Conservation (phyloP, 2,113 vertebrate species). For the Siniperca knerii region DNA sequence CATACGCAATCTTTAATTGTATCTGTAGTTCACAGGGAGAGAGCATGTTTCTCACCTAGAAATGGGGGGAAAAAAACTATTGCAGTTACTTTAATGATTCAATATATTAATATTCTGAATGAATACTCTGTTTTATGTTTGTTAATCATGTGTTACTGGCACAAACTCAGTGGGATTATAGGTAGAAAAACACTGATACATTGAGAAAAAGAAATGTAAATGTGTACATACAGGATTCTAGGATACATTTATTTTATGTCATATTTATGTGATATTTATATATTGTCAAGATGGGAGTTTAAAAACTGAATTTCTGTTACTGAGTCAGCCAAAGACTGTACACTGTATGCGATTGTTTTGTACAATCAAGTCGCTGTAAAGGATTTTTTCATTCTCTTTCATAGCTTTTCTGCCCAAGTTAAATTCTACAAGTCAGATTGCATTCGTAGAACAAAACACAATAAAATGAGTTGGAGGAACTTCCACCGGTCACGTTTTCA, state of each 20-base stretch:
- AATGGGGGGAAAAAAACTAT: background rate
- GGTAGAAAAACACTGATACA: background rate
- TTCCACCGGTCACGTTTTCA: background rate
- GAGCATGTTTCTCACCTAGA: conserved; percentile 28
- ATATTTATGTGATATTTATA: conserved; percentile 63
- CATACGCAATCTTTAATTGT: conserved; percentile 3
- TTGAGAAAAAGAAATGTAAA: conserved; percentile 28
- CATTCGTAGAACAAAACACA: background rate
- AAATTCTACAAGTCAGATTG: background rate
- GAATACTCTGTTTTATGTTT: background rate
- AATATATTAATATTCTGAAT: background rate
- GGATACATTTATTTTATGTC: conserved; percentile 33
- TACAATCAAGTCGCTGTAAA: background rate
- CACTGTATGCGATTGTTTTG: background rate
- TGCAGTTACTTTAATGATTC: background rate
- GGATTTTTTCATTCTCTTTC: background rate
- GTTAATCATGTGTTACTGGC: conserved; percentile 8
- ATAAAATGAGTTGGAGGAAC: background rate
- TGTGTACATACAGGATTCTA: conserved; percentile 62
- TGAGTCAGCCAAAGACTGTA: conserved; percentile 8
- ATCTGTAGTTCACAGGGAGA: conserved; percentile 11
- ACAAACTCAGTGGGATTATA: background rate
- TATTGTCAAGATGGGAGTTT: conserved; percentile 15
- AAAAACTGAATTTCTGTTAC: conserved; percentile 5
- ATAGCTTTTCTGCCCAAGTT: background rate